These are phyloP conservation scores for Diplogasteroides magnus DNA, from an alignment of 1,140 invertebrate species.

Conservation along the genomic window DNA sequence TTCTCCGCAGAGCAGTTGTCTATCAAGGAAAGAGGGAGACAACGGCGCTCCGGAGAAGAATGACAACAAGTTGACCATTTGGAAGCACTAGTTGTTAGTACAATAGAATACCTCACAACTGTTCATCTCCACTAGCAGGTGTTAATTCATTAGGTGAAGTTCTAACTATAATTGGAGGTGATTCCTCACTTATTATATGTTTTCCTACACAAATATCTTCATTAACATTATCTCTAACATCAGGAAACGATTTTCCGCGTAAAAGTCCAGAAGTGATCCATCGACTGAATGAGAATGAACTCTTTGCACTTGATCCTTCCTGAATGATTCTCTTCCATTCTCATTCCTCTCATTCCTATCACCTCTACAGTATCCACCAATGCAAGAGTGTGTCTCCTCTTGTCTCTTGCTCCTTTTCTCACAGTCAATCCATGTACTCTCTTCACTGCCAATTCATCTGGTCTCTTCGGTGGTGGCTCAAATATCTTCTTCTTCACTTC, in stretches of 20 bases:
- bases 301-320: neutral
- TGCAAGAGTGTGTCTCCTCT: too few species aligned
- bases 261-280: constrained; percentile 29
- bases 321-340: neutral
- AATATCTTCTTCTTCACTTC: constrained; percentile 7
- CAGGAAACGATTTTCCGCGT: constrained; percentile 15
- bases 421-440: too few species aligned
- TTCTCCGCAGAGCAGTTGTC: too few species aligned
- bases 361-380: neutral
- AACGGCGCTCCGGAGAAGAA: too few species aligned
- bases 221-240: constrained; percentile 15
- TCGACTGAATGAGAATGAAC: constrained; percentile 1
- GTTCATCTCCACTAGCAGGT: constrained; percentile 23
- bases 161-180: constrained; percentile 18
- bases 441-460: neutral
- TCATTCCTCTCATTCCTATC: neutral
- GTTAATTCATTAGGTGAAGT: constrained; percentile 29
- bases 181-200: neutral
- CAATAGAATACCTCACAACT: constrained; percentile 10
- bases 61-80: too few species aligned
- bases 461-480: neutral
- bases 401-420: neutral
- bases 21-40: too few species aligned
- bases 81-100: too few species aligned
- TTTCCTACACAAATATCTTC: constrained; percentile 11